Evolutionary conservation across 2,797 vertebrate genomes (phyloP).

Genomic region (Chanos chanos): DNA sequence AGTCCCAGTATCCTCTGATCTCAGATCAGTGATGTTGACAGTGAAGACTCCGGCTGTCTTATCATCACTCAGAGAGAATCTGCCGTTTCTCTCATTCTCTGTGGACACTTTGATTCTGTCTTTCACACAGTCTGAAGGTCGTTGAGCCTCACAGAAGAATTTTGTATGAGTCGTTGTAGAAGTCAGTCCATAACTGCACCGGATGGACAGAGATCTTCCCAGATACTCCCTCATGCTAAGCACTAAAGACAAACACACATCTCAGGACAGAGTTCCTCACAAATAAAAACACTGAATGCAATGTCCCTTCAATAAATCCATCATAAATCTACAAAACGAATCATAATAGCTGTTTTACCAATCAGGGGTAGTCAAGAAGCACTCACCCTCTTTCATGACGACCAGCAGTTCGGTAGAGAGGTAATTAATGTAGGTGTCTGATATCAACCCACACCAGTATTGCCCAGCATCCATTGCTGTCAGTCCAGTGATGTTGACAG

Average conservation of each 20-base stretch:
- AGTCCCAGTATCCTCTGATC: slow-evolving; percentile 9
- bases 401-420: slow-evolving; percentile 13
- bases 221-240: slow-evolving; percentile 8
- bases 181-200: slow-evolving; percentile 17
- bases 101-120: slow-evolving; percentile 8
- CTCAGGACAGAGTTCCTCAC: not conserved
- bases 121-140: not conserved
- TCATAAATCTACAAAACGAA: too few species aligned
- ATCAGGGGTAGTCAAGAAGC: too few species aligned
- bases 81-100: not conserved
- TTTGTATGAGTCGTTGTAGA: not conserved
- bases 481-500: slow-evolving; percentile 17
- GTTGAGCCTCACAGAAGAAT: slow-evolving; percentile 4
- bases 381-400: slow-evolving; percentile 18
- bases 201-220: slow-evolving; percentile 18
- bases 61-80: slow-evolving; percentile 7
- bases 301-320: too few species aligned
- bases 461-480: slow-evolving; percentile 24
- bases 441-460: slow-evolving; percentile 27
- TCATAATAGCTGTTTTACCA: too few species aligned
- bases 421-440: not conserved
- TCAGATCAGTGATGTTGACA: too few species aligned
- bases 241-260: not conserved
- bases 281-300: too few species aligned
- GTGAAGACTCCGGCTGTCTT: slow-evolving; percentile 8